Percentiles rank a stretch among this genome's conserved stretches.
phyloP scores from a whole-genome alignment of 2,888 invertebrate genomes.

The Leucania comma region DNA sequence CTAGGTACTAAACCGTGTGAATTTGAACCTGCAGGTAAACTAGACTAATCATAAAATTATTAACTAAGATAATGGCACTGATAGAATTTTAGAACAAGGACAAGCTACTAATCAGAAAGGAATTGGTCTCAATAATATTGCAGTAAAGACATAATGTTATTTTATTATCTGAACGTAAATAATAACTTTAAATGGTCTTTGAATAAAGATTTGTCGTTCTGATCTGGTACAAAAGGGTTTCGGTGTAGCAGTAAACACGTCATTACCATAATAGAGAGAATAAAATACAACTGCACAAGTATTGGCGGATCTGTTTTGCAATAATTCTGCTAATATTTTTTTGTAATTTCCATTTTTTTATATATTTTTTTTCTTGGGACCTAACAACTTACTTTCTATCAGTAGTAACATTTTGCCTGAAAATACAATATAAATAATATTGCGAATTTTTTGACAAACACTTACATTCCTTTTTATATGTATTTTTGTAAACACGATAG shows the following conservation, averaged over 20 bases:
- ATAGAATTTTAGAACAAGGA: slow-evolving; percentile 56
- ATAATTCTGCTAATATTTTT: too few species aligned
- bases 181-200: slow-evolving; percentile 12
- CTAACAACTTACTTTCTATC: too few species aligned
- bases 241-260: not conserved
- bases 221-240: not conserved
- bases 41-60: slow-evolving; percentile 49
- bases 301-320: too few species aligned
- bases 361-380: too few species aligned
- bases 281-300: too few species aligned
- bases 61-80: slow-evolving; percentile 44
- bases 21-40: slow-evolving; percentile 45
- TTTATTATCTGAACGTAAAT: slow-evolving; percentile 32
- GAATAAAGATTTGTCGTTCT: slow-evolving; percentile 17
- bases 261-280: not conserved
- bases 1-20: slow-evolving; percentile 26
- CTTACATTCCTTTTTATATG: too few species aligned
- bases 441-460: too few species aligned
- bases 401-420: too few species aligned
- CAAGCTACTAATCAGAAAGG: slow-evolving; percentile 40
- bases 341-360: too few species aligned
- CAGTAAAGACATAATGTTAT: slow-evolving; percentile 18
- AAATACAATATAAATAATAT: too few species aligned
- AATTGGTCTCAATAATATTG: slow-evolving; percentile 23
- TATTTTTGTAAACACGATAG: too few species aligned